Evolutionary conservation across 2,888 invertebrate genomes (phyloP).

Genomic region (Orthosia gracilis): DNA sequence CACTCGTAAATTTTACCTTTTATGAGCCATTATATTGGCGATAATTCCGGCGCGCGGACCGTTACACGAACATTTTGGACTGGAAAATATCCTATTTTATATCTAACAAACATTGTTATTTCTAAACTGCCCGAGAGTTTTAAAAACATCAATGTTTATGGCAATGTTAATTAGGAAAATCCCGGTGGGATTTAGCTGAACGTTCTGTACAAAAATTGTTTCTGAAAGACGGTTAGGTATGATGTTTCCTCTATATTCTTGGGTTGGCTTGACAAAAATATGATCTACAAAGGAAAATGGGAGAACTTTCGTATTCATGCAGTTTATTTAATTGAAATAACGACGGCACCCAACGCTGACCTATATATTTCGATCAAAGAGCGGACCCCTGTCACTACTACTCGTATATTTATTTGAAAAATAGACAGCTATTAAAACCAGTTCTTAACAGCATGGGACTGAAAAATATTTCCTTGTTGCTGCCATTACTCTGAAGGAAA

Average conservation of each 20-base stretch:
- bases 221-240: not conserved
- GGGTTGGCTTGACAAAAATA: slow-evolving; percentile 1
- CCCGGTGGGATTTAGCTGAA: slow-evolving; percentile 5
- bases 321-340: slow-evolving; percentile 59
- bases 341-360: slow-evolving; percentile 63
- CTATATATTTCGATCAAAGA: slow-evolving; percentile 66
- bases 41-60: slow-evolving; percentile 76
- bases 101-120: slow-evolving; percentile 53
- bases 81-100: slow-evolving; percentile 65
- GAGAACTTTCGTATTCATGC: slow-evolving; percentile 33
- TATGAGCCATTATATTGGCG: slow-evolving; percentile 86
- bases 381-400: slow-evolving; percentile 55
- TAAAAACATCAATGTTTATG: slow-evolving; percentile 33
- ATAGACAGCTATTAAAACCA: slow-evolving; percentile 65
- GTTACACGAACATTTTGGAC: slow-evolving; percentile 76
- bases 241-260: not conserved
- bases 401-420: slow-evolving; percentile 60
- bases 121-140: slow-evolving; percentile 37
- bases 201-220: not conserved
- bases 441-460: slow-evolving; percentile 50
- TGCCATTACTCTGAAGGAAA: slow-evolving; percentile 56
- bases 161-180: slow-evolving; percentile 15
- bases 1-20: slow-evolving; percentile 85
- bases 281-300: slow-evolving; percentile 22
- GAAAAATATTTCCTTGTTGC: slow-evolving; percentile 61